These are phyloP conservation scores for Apoda limacodes DNA, from an alignment of 2,888 invertebrate species.

Conservation along the genomic window DNA sequence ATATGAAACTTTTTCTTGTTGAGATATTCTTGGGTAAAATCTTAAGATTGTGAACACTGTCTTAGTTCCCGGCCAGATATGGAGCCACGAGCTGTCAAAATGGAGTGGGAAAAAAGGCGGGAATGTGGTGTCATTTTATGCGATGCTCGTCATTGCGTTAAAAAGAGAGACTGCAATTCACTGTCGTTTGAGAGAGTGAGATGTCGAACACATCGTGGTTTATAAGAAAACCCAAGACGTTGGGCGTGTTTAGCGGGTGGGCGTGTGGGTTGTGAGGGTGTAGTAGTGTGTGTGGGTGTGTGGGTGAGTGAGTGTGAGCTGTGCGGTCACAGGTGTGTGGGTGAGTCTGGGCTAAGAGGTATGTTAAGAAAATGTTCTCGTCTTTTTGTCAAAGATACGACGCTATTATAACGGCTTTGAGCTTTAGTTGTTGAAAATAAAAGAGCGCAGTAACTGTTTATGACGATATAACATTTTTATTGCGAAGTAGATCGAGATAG, in stretches of 20 bases:
- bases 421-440: constrained; percentile 66
- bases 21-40: not conserved
- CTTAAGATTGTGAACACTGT: constrained; percentile 48
- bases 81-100: constrained; percentile 70
- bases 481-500: too few relatives aligned
- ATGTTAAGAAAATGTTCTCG: constrained; percentile 38
- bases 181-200: constrained; percentile 33
- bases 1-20: not conserved
- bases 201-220: constrained; percentile 64
- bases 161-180: constrained; percentile 36
- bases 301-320: constrained; percentile 36
- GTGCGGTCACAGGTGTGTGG: constrained; percentile 44
- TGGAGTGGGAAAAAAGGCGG: constrained; percentile 72
- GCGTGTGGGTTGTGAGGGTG: constrained; percentile 56
- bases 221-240: constrained; percentile 71
- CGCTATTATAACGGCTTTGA: constrained; percentile 55
- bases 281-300: constrained; percentile 41
- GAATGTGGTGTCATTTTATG: constrained; percentile 70
- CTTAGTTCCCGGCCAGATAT: constrained; percentile 66
- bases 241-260: constrained; percentile 70
- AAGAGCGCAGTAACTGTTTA: constrained; percentile 61
- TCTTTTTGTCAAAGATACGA: constrained; percentile 67
- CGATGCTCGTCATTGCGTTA: constrained; percentile 66
- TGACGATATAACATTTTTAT: constrained; percentile 52
- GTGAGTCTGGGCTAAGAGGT: constrained; percentile 34